Evolutionary conservation across 2,797 vertebrate genomes (phyloP).

Genomic region (Coilia nasus): DNA sequence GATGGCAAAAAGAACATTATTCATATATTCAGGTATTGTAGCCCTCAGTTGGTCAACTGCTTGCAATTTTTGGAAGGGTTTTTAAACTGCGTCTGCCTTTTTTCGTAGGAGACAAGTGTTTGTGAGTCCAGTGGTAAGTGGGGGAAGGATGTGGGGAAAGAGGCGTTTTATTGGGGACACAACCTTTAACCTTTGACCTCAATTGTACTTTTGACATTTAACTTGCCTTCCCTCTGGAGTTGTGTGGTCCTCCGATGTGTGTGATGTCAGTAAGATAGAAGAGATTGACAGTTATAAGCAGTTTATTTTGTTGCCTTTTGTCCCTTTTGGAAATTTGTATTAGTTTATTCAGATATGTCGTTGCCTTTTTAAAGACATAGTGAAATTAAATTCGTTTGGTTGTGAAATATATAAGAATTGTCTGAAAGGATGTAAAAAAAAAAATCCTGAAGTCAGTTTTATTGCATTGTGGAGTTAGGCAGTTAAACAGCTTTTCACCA

Average conservation of each 20-base stretch:
- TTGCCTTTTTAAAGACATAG: neutral
- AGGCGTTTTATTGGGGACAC: neutral
- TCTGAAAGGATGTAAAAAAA: too few species aligned
- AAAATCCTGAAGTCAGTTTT: too few species aligned
- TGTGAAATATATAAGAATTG: too few species aligned
- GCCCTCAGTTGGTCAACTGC: neutral
- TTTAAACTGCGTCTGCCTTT: neutral
- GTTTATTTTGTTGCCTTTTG: neutral
- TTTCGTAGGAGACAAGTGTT: neutral
- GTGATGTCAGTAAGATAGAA: neutral
- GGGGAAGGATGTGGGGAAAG: neutral
- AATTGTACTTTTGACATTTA: constrained; percentile 19
- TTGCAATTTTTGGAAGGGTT: neutral
- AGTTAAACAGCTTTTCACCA: too few species aligned
- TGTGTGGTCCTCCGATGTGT: neutral
- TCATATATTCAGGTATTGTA: neutral
- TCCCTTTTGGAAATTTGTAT: neutral
- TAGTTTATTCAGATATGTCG: neutral
- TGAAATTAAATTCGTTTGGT: too few species aligned
- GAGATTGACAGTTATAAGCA: neutral
- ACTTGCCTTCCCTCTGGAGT: neutral
- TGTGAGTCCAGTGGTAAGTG: neutral
- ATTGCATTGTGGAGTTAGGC: too few species aligned
- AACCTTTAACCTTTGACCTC: constrained; percentile 5
- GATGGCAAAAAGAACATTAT: too few species aligned